phyloP scores from a whole-genome alignment of 2,888 invertebrate genomes.

The Xestia rhomboidea region DNA sequence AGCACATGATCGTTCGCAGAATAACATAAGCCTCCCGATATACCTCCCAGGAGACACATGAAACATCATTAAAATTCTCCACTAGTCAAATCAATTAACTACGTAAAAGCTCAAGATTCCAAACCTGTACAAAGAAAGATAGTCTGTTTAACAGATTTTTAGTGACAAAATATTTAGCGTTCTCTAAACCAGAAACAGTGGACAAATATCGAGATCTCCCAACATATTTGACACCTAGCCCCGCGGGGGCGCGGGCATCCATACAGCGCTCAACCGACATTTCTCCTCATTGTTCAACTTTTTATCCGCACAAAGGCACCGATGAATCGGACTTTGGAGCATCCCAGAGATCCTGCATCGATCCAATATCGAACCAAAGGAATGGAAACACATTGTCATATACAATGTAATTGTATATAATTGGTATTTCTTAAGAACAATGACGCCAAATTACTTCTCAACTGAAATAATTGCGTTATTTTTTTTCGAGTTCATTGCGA shows the following conservation, averaged over 20 bases:
- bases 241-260: constrained; percentile 52
- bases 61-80: neutral
- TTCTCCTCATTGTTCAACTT: constrained; percentile 85
- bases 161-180: constrained; percentile 28
- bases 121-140: neutral
- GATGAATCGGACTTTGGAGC: constrained; percentile 75
- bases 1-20: neutral
- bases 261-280: constrained; percentile 70
- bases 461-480: constrained; percentile 87
- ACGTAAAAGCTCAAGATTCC: neutral
- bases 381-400: constrained; percentile 88
- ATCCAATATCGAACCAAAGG: constrained; percentile 86
- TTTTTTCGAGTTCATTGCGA: constrained; percentile 76
- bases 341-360: constrained; percentile 84
- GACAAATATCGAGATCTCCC: constrained; percentile 63
- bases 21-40: neutral
- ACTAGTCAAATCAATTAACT: neutral
- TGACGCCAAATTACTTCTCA: constrained; percentile 89
- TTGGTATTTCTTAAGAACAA: constrained; percentile 90
- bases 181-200: constrained; percentile 27
- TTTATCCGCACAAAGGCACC: constrained; percentile 76
- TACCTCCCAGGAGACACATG: neutral
- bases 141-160: constrained; percentile 17
- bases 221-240: constrained; percentile 80
- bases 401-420: constrained; percentile 90